Percentiles rank a stretch among this genome's conserved stretches.
These are phyloP conservation scores for Entomobrya proxima DNA, from an alignment of 2,888 invertebrate genomes.

Conservation along the genomic window DNA sequence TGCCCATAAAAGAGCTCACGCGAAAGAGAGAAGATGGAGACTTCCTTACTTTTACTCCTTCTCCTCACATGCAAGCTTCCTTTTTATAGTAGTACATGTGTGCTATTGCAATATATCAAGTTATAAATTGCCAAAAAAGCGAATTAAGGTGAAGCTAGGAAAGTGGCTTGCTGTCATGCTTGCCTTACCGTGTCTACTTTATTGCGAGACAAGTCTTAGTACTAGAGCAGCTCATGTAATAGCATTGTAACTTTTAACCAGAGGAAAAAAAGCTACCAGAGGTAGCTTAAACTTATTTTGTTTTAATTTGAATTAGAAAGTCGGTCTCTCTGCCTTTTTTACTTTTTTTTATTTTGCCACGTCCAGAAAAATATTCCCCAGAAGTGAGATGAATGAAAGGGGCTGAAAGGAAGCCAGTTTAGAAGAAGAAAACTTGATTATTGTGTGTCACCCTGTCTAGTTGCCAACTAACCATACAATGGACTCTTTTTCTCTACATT, in stretches of 20 bases:
- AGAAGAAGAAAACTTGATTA: slow-evolving; percentile 65
- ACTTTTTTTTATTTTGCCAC: neutral
- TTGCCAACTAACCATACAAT: slow-evolving; percentile 44
- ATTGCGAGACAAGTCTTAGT: neutral
- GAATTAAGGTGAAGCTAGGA: slow-evolving; percentile 39
- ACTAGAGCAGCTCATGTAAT: slow-evolving; percentile 14
- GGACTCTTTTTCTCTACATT: slow-evolving; percentile 12
- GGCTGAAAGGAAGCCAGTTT: slow-evolving; percentile 47
- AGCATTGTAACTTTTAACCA: slow-evolving; percentile 49
- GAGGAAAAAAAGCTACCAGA: slow-evolving; percentile 54
- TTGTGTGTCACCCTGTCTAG: slow-evolving; percentile 59
- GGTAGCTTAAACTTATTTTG: slow-evolving; percentile 63
- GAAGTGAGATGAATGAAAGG: slow-evolving; percentile 16
- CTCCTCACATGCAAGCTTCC: neutral
- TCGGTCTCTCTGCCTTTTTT: slow-evolving; percentile 5
- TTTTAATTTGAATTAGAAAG: slow-evolving; percentile 67
- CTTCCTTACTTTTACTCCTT: neutral
- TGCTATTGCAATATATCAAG: slow-evolving; percentile 31
- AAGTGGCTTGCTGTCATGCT: neutral
- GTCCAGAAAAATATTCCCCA: neutral
- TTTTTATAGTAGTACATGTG: neutral
- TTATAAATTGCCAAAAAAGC: slow-evolving; percentile 51
- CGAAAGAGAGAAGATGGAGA: neutral
- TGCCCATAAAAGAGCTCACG: slow-evolving; percentile 9
- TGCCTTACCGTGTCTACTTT: neutral